Conservation (phyloP, 2,888 invertebrate species). For the Pollenia angustigena region DNA sequence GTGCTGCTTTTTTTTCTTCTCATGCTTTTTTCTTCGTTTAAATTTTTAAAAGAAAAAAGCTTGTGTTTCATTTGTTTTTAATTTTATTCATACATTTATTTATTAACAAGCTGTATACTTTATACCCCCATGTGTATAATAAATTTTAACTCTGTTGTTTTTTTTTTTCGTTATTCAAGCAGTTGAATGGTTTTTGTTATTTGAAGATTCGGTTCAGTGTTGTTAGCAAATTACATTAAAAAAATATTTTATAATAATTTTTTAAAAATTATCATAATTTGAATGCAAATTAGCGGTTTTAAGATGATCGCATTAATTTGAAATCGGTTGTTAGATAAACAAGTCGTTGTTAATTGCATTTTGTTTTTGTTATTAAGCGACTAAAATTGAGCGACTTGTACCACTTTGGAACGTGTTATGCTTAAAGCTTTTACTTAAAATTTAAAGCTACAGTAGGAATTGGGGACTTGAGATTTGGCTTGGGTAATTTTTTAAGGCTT, state of each 20-base stretch:
- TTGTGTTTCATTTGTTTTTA: constrained; percentile 29
- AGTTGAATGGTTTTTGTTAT: not conserved
- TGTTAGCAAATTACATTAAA: constrained; percentile 48
- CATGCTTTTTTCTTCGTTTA: not conserved
- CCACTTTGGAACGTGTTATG: constrained; percentile 6
- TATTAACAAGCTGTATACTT: constrained; percentile 71
- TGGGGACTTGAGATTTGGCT: too few relatives aligned
- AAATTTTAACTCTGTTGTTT: constrained; percentile 48
- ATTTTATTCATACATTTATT: constrained; percentile 65
- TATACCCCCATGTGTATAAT: constrained; percentile 59
- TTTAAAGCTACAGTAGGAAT: not conserved
- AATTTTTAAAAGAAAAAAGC: constrained; percentile 27
- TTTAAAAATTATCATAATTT: constrained; percentile 28
- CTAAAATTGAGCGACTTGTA: constrained; percentile 32
- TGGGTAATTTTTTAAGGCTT: too few relatives aligned
- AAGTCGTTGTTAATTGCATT: not conserved
- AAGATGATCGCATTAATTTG: not conserved
- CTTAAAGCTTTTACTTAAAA: constrained; percentile 2
- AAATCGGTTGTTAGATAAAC: not conserved
- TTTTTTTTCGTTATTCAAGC: not conserved
- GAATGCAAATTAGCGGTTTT: constrained; percentile 45
- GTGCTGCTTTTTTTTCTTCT: not conserved
- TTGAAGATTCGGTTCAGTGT: constrained; percentile 1
- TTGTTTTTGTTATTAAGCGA: constrained; percentile 18
- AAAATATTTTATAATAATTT: constrained; percentile 34